phyloP scores from a whole-genome alignment of 2,888 invertebrate genomes.

The Micoletzkya japonica region DNA sequence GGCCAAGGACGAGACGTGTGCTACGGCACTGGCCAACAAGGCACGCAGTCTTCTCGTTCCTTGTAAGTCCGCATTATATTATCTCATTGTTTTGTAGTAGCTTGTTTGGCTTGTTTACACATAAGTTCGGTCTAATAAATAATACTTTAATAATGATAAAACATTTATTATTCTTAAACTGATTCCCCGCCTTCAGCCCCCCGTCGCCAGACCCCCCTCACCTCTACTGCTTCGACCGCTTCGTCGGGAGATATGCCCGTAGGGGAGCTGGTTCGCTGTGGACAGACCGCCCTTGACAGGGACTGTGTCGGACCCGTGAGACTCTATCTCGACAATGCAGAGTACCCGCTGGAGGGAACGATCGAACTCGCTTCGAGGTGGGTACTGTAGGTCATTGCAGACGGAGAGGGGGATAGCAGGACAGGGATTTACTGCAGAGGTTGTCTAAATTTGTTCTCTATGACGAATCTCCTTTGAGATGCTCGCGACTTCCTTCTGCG shows the following conservation, averaged over 20 bases:
- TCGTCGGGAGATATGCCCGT: slow-evolving; percentile 25
- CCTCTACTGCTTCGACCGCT: too few relatives aligned
- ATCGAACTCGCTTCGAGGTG: slow-evolving; percentile 35
- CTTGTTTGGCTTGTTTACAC: too few relatives aligned
- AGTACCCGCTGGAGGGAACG: slow-evolving; percentile 54
- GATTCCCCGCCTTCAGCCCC: too few relatives aligned
- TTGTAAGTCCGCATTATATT: too few relatives aligned
- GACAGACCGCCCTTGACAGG: slow-evolving; percentile 28
- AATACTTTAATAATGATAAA: too few relatives aligned
- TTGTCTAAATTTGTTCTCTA: neutral
- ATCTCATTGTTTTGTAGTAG: too few relatives aligned
- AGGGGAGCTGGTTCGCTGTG: slow-evolving; percentile 30
- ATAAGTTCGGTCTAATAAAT: too few relatives aligned
- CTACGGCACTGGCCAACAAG: slow-evolving; percentile 12
- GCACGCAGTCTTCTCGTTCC: slow-evolving; percentile 22
- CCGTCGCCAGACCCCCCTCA: too few relatives aligned
- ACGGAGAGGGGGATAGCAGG: neutral
- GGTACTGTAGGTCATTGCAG: too few relatives aligned
- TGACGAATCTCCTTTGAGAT: slow-evolving; percentile 9
- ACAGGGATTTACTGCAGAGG: neutral
- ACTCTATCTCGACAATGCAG: slow-evolving; percentile 44
- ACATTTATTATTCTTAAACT: too few relatives aligned
- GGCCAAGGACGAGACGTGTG: slow-evolving; percentile 27
- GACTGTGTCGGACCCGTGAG: slow-evolving; percentile 28
- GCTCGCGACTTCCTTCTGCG: slow-evolving; percentile 36